Evolutionary conservation across 2,113 vertebrate genomes (phyloP), one percentile per base, ranked within the genome.

Genomic region (Oryzias celebensis): DNA sequence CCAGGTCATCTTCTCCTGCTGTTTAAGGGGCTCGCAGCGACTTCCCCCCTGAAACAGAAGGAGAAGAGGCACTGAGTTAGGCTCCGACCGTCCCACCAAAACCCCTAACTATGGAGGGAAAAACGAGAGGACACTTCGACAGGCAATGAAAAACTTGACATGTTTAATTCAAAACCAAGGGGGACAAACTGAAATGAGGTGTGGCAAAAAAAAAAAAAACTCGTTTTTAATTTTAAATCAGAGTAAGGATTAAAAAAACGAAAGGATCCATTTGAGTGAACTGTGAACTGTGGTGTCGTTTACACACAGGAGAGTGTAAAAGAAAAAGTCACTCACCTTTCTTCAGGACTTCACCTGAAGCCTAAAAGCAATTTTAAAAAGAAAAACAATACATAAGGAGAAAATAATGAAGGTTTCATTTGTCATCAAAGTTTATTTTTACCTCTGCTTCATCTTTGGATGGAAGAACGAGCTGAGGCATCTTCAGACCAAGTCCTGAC

Each of bases 1-100:
- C 88, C 82, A 84, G 88, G 85, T 52, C 77, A 75, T 85, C 88
- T 90, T 90, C 91, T 90, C 92, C 90, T 93, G 90, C 82, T 92
- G 90, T 93, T 88, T 82, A 91, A 90, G 91, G 89, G 92, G 90
- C 87, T 92, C 81, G 80, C 84, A 91, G 73, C 81, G 47, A 82
- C 90, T 87, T 91, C 89, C 89, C 89, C 90, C 91, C 92, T 93
- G 90, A 91, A 93, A 93, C 91, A 92, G 88, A 92, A 90, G 91
- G 92, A 93, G 90, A 92, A 92, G 91, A 92, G 81, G 87, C 73
- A 83, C 91, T 88, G 80, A 84, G 89, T 93, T 92, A 93, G 80
- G 87, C 88, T 83, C 88, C 70, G 62, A 71, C 58, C 70, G 76
- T 77, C 87, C 82, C 52, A 77, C 69, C 66, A 78, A 76, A 79